Conservation (phyloP, 1,140 invertebrate species). For the Neodiprion fabricii region DNA sequence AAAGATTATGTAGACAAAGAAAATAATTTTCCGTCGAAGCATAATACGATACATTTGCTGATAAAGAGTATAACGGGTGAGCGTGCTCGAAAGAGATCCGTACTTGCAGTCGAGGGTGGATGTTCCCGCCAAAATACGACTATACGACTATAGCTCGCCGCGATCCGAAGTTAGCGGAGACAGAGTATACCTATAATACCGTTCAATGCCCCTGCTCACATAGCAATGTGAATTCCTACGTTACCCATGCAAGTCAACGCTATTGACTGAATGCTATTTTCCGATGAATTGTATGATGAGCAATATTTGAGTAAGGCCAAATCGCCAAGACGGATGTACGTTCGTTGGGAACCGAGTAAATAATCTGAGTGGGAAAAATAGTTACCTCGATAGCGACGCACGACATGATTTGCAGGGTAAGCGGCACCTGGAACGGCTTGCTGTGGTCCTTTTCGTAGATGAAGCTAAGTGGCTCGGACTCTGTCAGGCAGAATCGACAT, state of each 20-base stretch:
- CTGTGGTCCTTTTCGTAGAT: slow-evolving; percentile 69
- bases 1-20: too few relatives aligned
- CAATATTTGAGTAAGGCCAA: not conserved
- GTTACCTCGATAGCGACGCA: slow-evolving; percentile 77
- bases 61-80: not conserved
- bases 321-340: too few relatives aligned
- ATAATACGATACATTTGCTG: not conserved
- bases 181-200: not conserved
- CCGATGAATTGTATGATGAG: not conserved
- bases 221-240: slow-evolving; percentile 27
- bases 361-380: not conserved
- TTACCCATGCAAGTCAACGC: slow-evolving; percentile 24
- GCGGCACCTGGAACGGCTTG: slow-evolving; percentile 63
- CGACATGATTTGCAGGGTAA: slow-evolving; percentile 77
- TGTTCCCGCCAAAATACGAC: not conserved
- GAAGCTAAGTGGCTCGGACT: slow-evolving; percentile 65
- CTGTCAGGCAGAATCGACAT: slow-evolving; percentile 75
- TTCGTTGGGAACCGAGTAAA: not conserved
- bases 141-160: not conserved
- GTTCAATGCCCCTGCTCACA: slow-evolving; percentile 17
- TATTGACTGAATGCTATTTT: slow-evolving; percentile 36
- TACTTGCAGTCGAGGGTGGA: not conserved
- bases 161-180: too few relatives aligned
- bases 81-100: not conserved
- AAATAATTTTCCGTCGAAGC: too few relatives aligned